Percentiles rank a stretch among this genome's conserved stretches.
Evolutionary conservation across 2,113 vertebrate genomes (phyloP).

Genomic region (Mesocricetus auratus): DNA sequence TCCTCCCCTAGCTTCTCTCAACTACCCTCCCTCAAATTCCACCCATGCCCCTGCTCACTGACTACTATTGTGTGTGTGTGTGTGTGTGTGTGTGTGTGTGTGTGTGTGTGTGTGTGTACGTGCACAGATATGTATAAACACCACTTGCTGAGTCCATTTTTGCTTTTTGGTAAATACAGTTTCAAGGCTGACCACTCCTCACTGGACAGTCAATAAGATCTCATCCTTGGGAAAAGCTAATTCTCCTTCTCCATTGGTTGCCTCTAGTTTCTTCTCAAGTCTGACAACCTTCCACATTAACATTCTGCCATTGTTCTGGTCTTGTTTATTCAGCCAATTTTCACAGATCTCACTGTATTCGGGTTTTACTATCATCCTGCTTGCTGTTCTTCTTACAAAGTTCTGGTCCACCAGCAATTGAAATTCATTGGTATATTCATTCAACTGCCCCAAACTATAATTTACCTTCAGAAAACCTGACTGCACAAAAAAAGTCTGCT

Average conservation of each 20-base stretch:
- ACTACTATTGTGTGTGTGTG: background rate
- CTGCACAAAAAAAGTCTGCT: background rate
- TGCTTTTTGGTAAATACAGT: background rate
- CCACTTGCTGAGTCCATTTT: background rate
- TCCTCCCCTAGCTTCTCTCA: background rate
- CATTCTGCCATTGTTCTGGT: background rate
- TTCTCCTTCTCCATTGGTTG: background rate
- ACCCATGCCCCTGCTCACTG: background rate
- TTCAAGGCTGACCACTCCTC: background rate
- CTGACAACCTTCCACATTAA: background rate
- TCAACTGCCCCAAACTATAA: background rate
- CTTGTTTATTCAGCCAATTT: background rate
- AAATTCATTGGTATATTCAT: background rate
- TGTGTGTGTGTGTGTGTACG: background rate
- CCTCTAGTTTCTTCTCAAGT: background rate
- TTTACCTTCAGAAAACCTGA: slow-evolving; percentile 37
- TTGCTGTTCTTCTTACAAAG: background rate
- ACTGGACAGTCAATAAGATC: background rate
- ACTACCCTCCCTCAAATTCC: background rate
- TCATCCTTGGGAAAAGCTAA: background rate
- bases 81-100: background rate
- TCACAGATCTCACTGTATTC: background rate
- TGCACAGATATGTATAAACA: background rate
- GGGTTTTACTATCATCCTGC: background rate
- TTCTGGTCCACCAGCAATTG: background rate